Evolutionary conservation across 1,140 invertebrate genomes (phyloP).

Genomic region (silkworm (Bombyx mori)): DNA sequence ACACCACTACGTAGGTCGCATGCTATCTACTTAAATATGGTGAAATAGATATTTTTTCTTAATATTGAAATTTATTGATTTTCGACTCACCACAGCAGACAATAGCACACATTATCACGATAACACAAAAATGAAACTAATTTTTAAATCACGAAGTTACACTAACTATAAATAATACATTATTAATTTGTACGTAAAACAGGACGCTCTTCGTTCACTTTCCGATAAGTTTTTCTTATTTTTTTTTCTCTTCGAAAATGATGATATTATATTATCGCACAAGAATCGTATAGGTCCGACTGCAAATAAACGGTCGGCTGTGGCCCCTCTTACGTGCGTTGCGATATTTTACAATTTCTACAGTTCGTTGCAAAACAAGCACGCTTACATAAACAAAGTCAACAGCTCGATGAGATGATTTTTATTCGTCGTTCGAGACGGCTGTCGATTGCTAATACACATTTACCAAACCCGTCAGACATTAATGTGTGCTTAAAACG

Average conservation of each 20-base stretch:
- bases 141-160: neutral
- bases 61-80: neutral
- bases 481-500: too few relatives aligned
- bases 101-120: slow-evolving; percentile 1
- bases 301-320: slow-evolving; percentile 8
- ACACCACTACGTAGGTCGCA: too few relatives aligned
- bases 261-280: too few relatives aligned
- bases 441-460: neutral
- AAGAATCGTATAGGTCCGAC: slow-evolving; percentile 5
- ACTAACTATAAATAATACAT: neutral
- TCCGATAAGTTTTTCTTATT: too few relatives aligned
- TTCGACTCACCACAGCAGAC: slow-evolving; percentile 4
- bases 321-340: slow-evolving; percentile 4
- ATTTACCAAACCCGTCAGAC: too few relatives aligned
- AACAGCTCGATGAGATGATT: slow-evolving; percentile 13
- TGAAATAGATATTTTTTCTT: too few relatives aligned
- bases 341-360: slow-evolving; percentile 17
- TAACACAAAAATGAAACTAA: neutral
- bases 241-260: too few relatives aligned
- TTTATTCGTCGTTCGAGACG: neutral
- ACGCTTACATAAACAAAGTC: slow-evolving; percentile 25
- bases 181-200: neutral
- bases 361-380: slow-evolving; percentile 20
- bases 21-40: too few relatives aligned
- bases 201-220: too few relatives aligned